Conservation (phyloP, 2,888 invertebrate genomes). For the Diarsia mendica region DNA sequence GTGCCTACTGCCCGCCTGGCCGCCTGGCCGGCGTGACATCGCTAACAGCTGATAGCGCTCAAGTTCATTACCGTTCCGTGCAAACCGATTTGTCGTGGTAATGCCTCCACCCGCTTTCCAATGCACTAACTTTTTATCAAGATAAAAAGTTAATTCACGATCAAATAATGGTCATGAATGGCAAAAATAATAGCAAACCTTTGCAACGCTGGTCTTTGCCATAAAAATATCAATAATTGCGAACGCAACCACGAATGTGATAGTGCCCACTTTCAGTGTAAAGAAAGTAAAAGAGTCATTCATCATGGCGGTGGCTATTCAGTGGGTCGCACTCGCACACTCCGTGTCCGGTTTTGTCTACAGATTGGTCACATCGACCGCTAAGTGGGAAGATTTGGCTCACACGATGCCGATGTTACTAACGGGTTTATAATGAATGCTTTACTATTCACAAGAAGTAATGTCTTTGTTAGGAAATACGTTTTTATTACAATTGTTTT, state of each 20-base stretch:
- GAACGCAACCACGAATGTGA: slow-evolving; percentile 59
- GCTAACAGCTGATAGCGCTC: slow-evolving; percentile 86
- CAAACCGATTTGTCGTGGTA: slow-evolving; percentile 84
- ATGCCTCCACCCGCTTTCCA: slow-evolving; percentile 81
- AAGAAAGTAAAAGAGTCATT: slow-evolving; percentile 88
- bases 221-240: slow-evolving; percentile 43
- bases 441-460: slow-evolving; percentile 60
- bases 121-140: slow-evolving; percentile 75
- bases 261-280: slow-evolving; percentile 81
- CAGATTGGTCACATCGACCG: slow-evolving; percentile 88
- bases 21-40: slow-evolving; percentile 72
- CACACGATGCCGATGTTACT: slow-evolving; percentile 72
- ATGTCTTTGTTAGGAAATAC: slow-evolving; percentile 55
- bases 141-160: slow-evolving; percentile 30
- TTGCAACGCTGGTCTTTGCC: slow-evolving; percentile 1
- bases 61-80: slow-evolving; percentile 88
- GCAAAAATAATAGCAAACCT: not conserved
- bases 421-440: slow-evolving; percentile 71
- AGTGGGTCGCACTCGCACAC: slow-evolving; percentile 82
- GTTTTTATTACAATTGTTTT: slow-evolving; percentile 47
- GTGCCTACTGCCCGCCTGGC: not conserved
- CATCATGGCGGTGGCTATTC: slow-evolving; percentile 79
- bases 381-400: slow-evolving; percentile 84
- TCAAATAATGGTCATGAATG: slow-evolving; percentile 9
- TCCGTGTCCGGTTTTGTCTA: slow-evolving; percentile 85